Evolutionary conservation across 2,113 vertebrate genomes (phyloP).

Genomic region (Canis aureus): DNA sequence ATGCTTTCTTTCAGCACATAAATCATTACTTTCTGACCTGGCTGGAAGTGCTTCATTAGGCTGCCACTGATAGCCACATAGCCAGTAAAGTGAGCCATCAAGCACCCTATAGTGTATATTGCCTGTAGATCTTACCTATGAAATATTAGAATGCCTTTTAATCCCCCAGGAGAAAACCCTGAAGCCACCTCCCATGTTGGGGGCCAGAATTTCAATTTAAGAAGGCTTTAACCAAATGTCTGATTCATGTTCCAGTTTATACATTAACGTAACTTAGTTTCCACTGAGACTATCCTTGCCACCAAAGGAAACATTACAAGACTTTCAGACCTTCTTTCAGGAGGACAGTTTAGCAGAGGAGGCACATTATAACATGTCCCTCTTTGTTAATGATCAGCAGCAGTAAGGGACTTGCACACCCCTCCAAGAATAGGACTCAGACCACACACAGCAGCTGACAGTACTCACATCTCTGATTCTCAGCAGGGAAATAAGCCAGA

Average conservation of each 20-base stretch:
- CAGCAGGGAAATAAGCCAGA: neutral
- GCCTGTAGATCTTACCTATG: constrained; percentile 2
- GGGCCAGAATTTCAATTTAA: constrained; percentile 33
- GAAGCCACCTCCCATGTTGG: neutral
- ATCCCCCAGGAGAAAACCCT: constrained; percentile 34
- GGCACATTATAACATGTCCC: neutral
- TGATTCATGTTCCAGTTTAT: neutral
- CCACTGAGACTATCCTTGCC: neutral
- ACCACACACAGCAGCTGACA: neutral
- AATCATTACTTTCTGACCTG: constrained; percentile 61
- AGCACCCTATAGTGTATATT: constrained; percentile 1
- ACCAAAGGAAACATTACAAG: constrained; percentile 15
- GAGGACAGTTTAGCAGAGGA: constrained; percentile 43
- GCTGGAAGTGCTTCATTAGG: constrained; percentile 39
- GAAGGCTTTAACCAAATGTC: constrained; percentile 35
- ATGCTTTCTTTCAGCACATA: neutral
- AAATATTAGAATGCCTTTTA: constrained; percentile 41
- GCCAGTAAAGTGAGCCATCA: neutral
- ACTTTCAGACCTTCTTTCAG: constrained; percentile 6
- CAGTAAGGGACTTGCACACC: neutral
- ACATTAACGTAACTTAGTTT: constrained; percentile 36
- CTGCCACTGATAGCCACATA: neutral
- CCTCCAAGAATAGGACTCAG: neutral
- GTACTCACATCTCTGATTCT: neutral
- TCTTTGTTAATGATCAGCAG: neutral